Percentiles rank a stretch among this genome's conserved stretches.
Evolutionary conservation across 92 coral and sea anemone genomes (phyloP).

Genomic region (Micromussa lordhowensis): DNA sequence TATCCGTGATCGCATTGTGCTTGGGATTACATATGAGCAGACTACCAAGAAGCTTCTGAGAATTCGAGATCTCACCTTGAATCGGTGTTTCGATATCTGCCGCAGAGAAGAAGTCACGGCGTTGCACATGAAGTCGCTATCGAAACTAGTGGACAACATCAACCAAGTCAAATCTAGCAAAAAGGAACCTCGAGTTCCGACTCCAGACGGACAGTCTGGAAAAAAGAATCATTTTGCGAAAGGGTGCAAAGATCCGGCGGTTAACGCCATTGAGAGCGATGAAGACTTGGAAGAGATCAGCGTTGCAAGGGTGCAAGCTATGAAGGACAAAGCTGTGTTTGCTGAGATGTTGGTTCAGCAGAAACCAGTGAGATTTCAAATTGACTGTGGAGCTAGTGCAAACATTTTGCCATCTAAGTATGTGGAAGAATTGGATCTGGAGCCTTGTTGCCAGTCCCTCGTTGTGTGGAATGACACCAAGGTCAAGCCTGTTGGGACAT

Average conservation of each 20-base stretch:
- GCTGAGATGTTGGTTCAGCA: constrained; percentile 27
- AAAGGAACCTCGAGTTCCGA: too few relatives aligned
- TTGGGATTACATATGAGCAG: too few relatives aligned
- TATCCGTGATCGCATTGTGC: too few relatives aligned
- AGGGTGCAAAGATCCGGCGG: background rate
- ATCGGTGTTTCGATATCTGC: background rate
- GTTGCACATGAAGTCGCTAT: too few relatives aligned
- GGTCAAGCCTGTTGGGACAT: background rate
- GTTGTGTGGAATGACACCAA: constrained; percentile 3
- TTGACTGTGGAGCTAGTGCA: constrained; percentile 22
- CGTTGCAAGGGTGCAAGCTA: background rate
- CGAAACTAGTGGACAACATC: too few relatives aligned
- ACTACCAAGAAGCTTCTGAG: too few relatives aligned
- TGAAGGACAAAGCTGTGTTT: background rate
- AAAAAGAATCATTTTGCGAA: constrained; percentile 11
- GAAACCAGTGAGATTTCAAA: background rate
- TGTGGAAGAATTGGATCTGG: background rate
- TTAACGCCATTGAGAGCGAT: background rate
- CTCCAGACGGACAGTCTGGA: background rate
- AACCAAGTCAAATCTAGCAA: background rate
- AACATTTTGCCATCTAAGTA: constrained; percentile 8
- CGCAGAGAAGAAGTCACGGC: background rate
- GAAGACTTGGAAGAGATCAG: too few relatives aligned
- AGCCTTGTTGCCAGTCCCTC: background rate
- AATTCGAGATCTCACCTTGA: background rate